These are phyloP conservation scores for Solea senegalensis DNA, from an alignment of 2,113 vertebrate genomes.

Conservation along the genomic window DNA sequence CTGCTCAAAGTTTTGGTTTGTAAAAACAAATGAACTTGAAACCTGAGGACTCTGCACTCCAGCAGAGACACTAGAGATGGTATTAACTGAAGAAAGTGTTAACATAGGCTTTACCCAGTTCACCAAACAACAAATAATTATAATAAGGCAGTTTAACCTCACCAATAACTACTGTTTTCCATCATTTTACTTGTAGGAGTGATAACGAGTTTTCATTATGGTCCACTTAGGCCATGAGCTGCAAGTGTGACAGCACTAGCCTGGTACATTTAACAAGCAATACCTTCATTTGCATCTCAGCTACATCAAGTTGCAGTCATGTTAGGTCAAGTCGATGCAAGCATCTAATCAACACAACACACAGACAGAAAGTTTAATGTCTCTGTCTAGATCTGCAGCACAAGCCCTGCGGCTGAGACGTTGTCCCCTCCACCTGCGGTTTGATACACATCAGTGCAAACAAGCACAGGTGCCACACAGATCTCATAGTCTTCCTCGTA, in stretches of 20 bases:
- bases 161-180: constrained; percentile 15
- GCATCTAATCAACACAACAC: constrained; percentile 12
- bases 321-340: not conserved
- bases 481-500: constrained; percentile 83
- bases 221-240: constrained; percentile 25
- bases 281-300: constrained; percentile 31
- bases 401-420: constrained; percentile 85
- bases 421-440: constrained; percentile 88
- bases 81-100: not conserved
- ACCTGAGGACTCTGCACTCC: not conserved
- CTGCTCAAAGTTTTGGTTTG: not conserved
- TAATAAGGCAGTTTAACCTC: not conserved
- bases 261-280: constrained; percentile 8
- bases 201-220: constrained; percentile 13
- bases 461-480: constrained; percentile 86
- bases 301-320: constrained; percentile 35
- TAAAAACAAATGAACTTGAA: not conserved
- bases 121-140: not conserved
- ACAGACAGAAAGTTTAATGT: constrained; percentile 2
- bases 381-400: constrained; percentile 82
- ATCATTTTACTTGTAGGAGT: constrained; percentile 39
- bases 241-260: constrained; percentile 14
- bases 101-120: not conserved
- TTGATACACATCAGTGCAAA: constrained; percentile 88
- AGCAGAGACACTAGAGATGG: constrained; percentile 1